Evolutionary conservation across 2,888 invertebrate genomes (phyloP).

Genomic region (Lysandra coridon): DNA sequence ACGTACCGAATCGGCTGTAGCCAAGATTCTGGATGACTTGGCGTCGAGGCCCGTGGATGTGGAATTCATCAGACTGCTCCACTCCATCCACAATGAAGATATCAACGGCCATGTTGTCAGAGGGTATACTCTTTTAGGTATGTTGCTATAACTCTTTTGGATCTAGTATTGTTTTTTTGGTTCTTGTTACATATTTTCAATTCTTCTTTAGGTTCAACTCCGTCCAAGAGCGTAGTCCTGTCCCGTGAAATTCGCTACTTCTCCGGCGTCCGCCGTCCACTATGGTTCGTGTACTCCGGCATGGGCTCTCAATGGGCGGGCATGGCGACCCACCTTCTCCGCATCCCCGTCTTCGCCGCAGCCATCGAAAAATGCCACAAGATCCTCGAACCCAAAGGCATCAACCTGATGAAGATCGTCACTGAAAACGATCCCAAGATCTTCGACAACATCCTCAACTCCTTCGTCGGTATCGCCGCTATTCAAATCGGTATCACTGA

Average conservation of each 20-base stretch:
- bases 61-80: slow-evolving; percentile 81
- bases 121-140: slow-evolving; percentile 84
- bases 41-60: slow-evolving; percentile 81
- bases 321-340: slow-evolving; percentile 89
- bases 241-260: slow-evolving; percentile 80
- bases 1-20: slow-evolving; percentile 88
- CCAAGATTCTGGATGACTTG: slow-evolving; percentile 82
- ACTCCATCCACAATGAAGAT: slow-evolving; percentile 80
- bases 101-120: slow-evolving; percentile 86
- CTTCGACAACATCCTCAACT: slow-evolving; percentile 85
- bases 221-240: slow-evolving; percentile 59
- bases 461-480: slow-evolving; percentile 88
- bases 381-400: slow-evolving; percentile 81
- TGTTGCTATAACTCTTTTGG: slow-evolving; percentile 36
- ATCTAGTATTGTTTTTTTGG: neutral
- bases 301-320: slow-evolving; percentile 95
- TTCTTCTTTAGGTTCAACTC: slow-evolving; percentile 57
- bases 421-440: slow-evolving; percentile 82
- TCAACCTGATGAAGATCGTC: slow-evolving; percentile 83
- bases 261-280: slow-evolving; percentile 83
- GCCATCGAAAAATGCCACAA: slow-evolving; percentile 85
- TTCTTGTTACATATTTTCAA: neutral
- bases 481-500: slow-evolving; percentile 82
- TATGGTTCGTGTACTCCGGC: slow-evolving; percentile 95
- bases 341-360: slow-evolving; percentile 85